Conservation (phyloP, 2,113 vertebrate genomes). For the Tragelaphus scriptus region DNA sequence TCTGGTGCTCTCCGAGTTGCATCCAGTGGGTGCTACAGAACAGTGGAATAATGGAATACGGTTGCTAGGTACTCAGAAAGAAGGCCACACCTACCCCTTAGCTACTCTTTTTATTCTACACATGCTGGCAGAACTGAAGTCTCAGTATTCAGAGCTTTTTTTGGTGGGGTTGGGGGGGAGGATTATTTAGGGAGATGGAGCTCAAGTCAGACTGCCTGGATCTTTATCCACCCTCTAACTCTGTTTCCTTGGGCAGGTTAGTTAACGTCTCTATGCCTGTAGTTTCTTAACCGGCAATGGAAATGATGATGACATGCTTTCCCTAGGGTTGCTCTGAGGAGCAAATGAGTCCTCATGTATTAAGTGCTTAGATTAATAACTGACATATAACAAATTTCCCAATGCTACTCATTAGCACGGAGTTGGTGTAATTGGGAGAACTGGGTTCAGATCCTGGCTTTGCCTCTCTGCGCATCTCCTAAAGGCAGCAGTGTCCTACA, state of each 20-base stretch:
- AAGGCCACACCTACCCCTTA: not conserved
- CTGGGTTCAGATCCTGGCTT: not conserved
- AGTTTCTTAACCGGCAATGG: not conserved
- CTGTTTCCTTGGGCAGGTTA: not conserved
- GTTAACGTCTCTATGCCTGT: not conserved
- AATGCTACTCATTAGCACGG: not conserved
- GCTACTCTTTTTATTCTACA: not conserved
- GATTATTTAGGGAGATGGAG: not conserved
- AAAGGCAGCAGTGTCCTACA: not conserved
- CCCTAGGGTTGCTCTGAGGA: not conserved
- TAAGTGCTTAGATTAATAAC: not conserved
- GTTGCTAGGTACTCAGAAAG: no score
- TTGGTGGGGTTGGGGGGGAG: fast-evolving
- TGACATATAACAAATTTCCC: not conserved
- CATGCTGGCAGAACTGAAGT: not conserved
- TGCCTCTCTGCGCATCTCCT: not conserved
- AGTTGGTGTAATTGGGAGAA: not conserved
- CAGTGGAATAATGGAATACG: no score
- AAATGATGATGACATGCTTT: not conserved
- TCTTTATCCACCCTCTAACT: not conserved
- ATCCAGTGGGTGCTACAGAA: not conserved
- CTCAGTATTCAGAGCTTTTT: not conserved
- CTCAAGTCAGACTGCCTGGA: not conserved
- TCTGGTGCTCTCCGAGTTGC: not conserved
- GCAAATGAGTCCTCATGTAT: not conserved